Evolutionary conservation across 1,140 invertebrate genomes (phyloP), one percentile per base, ranked within the genome.

Genomic region (Papilio helenus): DNA sequence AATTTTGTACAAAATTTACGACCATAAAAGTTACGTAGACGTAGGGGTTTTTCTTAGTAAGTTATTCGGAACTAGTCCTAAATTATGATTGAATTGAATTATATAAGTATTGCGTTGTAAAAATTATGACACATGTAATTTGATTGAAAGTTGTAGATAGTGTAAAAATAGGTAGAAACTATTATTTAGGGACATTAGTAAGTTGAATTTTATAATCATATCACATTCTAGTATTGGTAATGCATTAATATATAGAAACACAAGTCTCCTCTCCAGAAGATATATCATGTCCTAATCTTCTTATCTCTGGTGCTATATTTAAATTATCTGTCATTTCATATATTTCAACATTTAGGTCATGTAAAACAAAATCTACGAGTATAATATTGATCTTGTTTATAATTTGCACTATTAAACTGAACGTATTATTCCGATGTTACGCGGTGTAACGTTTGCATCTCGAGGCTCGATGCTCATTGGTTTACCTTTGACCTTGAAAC

Each of bases 181-280:
- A 88, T 87, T 89, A 86, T 84, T 83, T 90, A 90, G 86, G 71
- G 20, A 77, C 76, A 23, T 82, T 88, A 90, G 85, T 87, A 88
- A 92, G 87, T 89, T 92, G 90, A 89, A 92, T 93, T 94, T 94
- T 94, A 89, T 93, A 92, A 94, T 90, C 92, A 94, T 94, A 94
- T 94, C 92, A 94, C 90, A 86, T 80, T 86, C 84, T 90, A 87
- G 78, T 79, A 89, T 88, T 82, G 82, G 85, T 86, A 87, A 83
- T 87, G 77, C 82, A 83, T 87, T 85, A 82, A 81, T 84, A 72
- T 73, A 74, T 74, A 74, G n/a, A 76, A 77, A 44, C 76, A 77
- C 55, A 77, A 42, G n/a, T 65, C 29, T 77, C 55, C 76, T 58
- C 65, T 65, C 58, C 76, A 77, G 58, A 77, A 77, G 76, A 76